Base-by-base conservation (phyloP, 2,888 invertebrate genomes). In the Phymatocera aterrima region DNA sequence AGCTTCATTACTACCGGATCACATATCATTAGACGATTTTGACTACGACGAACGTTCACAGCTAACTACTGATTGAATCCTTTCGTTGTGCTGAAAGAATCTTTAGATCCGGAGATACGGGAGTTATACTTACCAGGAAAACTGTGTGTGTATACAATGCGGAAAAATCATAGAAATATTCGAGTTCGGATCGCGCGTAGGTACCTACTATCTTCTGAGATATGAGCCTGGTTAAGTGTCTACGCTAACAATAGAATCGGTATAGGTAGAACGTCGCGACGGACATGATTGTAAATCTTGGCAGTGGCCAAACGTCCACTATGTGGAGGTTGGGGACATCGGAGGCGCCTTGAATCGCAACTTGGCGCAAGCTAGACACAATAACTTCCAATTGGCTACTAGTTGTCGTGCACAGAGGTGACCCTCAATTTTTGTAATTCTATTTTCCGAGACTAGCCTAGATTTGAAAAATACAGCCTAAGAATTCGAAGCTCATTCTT, bases 241-340 rank as follows among this genome's bases (percentile, higher is more conserved):
- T 34, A 10, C 54, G 61, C 80, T 78, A 77, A 78, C 79, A 77
- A 77, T 77, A 80, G 70, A 77, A 48, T 5, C 46, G 21, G 78
- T 78, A 68, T 78, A n/a, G n/a, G n/a, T n/a, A 64, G 68, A 64
- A 77, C 78, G 24, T 43, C 51, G 74, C 46, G 74, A 75, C 68
- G 31, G 61, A 74, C 79, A 75, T 77, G 78, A 80, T 80, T 79
- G 77, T 77, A 68, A 64, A 80, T 72, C 78, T 80, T 21, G 78
- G 79, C 79, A 81, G 54, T 34, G 24, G 46, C 31, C 72, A 51
- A 57, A 61, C n/a, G 57, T 40, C 18, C 43, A 75, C 46, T 28
- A 57, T 70, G 51, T 54, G 64, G 40, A 74, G 74, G 60, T 78
- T 75, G 61, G 78, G 79, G 78, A 46, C 68, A 78, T 24, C 61